Conservation (phyloP, 2,888 invertebrate genomes). For the Helicoverpa assulta region DNA sequence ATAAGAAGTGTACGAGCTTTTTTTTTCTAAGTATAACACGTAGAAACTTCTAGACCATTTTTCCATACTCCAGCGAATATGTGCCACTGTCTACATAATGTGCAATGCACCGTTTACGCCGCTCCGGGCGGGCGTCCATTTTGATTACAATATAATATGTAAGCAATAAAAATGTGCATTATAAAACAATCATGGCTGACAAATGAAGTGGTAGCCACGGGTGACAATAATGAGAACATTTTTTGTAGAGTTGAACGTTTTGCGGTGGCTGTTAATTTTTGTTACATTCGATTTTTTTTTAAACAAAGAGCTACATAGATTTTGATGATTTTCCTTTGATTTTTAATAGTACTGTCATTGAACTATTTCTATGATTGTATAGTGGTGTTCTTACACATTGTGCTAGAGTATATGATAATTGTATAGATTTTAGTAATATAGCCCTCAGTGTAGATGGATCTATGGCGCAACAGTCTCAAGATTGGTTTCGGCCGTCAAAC, state of each 20-base stretch:
- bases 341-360: background rate
- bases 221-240: constrained; percentile 52
- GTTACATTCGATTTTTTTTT: background rate
- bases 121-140: constrained; percentile 39
- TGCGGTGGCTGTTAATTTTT: constrained; percentile 2
- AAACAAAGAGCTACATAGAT: background rate
- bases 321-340: background rate
- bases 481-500: background rate
- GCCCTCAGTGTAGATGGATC: too few relatives aligned
- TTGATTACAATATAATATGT: constrained; percentile 53
- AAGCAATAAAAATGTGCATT: constrained; percentile 67
- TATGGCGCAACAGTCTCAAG: too few relatives aligned
- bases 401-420: too few relatives aligned
- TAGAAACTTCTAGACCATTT: background rate
- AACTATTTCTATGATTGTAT: too few relatives aligned
- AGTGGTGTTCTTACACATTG: too few relatives aligned
- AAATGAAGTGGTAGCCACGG: constrained; percentile 59
- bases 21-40: background rate
- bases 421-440: too few relatives aligned
- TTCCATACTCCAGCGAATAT: constrained; percentile 2
- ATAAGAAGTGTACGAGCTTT: too few relatives aligned
- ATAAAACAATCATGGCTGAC: constrained; percentile 70
- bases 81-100: constrained; percentile 13
- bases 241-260: constrained; percentile 18
- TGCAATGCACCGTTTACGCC: constrained; percentile 23